Base-by-base conservation (phyloP, 2,797 vertebrate genomes). In the Leptodactylus fallax region DNA sequence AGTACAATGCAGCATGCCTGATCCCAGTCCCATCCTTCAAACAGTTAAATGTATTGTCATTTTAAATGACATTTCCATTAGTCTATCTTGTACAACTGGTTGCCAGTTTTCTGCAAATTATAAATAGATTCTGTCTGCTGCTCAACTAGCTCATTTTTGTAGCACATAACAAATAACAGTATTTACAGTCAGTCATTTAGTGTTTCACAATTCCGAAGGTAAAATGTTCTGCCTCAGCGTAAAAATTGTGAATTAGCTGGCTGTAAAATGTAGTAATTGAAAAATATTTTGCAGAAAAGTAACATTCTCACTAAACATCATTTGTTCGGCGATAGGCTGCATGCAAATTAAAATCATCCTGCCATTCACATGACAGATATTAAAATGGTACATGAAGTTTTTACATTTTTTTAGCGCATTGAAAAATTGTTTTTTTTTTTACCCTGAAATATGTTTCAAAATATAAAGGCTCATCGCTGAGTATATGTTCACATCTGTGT, bases 31-130 rank as follows among this genome's bases (percentile, higher is more conserved):
- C 83, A 82, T 89, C 84, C 87, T 89, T 89, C 87, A 89, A 89
- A 89, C 87, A 86, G 87, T 89, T 89, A 89, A 89, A 89, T 89
- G 87, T 86, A 89, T 89, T 89, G 87, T 89, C 87, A 89, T 85
- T 82, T 86, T 36, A 89, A 69, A 86, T 89, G 87, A 86, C 87
- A 89, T 89, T 89, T 89, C 79, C 87, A 89, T 89, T 89, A 89
- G 83, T 89, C 87, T 82, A 65, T 79, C 71, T 82, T 77, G 79
- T 86, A 85, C 87, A 82, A 89, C 87, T 82, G 84, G 83, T 77
- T 89, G 87, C 87, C 87, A 85, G 79, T 89, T 89, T 79, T 58
- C 87, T 53, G 80, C 87, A 88, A 85, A 89, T 89, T 89, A 89
- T 89, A 89, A 89, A 86, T 86, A 89, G 87, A 85, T 89, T 86